Conservation (phyloP, 2,797 vertebrate species). For the Champsocephalus esox region DNA sequence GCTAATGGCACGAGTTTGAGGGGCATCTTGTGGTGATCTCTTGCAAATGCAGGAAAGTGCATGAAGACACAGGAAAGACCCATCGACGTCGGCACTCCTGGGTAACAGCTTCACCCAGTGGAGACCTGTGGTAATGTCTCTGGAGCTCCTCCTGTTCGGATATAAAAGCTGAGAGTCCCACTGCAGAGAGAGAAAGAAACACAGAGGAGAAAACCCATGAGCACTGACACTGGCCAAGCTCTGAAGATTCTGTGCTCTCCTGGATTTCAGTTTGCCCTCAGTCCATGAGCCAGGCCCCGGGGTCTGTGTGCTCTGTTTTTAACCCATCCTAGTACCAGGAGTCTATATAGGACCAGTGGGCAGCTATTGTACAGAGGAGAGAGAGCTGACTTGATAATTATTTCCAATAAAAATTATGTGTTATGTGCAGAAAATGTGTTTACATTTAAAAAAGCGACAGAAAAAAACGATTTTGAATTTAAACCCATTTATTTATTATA, state of each 20-base stretch:
- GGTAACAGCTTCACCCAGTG: slow-evolving; percentile 24
- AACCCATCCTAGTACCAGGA: too few relatives aligned
- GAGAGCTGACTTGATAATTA: too few relatives aligned
- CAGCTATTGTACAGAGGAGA: too few relatives aligned
- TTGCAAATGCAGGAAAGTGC: slow-evolving; percentile 1
- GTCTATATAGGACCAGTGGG: too few relatives aligned
- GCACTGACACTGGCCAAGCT: slow-evolving; percentile 10
- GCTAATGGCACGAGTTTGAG: not conserved
- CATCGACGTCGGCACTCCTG: not conserved
- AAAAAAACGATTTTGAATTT: too few relatives aligned
- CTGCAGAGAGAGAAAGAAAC: slow-evolving; percentile 25
- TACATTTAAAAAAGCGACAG: too few relatives aligned
- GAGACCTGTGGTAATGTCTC: slow-evolving; percentile 4
- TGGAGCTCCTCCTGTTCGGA: not conserved
- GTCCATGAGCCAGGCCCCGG: slow-evolving; percentile 18
- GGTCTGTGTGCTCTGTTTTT: too few relatives aligned
- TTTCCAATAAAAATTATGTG: too few relatives aligned
- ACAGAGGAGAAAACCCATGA: slow-evolving; percentile 26
- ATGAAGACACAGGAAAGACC: not conserved
- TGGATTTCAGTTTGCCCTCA: slow-evolving; percentile 61
- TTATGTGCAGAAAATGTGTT: too few relatives aligned
- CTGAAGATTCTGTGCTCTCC: slow-evolving; percentile 75
- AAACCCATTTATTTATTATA: too few relatives aligned
- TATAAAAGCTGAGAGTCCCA: slow-evolving; percentile 37
- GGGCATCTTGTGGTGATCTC: slow-evolving; percentile 6